Evolutionary conservation across 2,113 vertebrate genomes (phyloP).

Genomic region (Phrynosoma blainvillii): DNA sequence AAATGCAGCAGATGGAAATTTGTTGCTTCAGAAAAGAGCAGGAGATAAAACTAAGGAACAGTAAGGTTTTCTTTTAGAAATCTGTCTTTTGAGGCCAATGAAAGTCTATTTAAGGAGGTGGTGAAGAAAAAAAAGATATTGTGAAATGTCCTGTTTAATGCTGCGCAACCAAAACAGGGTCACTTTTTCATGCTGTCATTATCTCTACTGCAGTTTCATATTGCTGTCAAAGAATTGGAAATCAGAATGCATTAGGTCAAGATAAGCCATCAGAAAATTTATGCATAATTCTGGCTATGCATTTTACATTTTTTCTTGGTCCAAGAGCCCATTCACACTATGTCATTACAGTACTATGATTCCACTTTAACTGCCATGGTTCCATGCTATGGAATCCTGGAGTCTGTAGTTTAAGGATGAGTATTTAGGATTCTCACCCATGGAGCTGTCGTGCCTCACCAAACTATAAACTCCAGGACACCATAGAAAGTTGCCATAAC

Average conservation of each 20-base stretch:
- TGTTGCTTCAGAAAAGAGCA: slow-evolving; percentile 20
- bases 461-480: too few species aligned
- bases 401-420: too few species aligned
- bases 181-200: slow-evolving; percentile 2
- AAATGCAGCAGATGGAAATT: slow-evolving; percentile 22
- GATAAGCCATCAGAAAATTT: neutral
- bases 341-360: too few species aligned
- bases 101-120: slow-evolving; percentile 19
- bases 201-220: slow-evolving; percentile 39
- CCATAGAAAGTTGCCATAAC: too few species aligned
- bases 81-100: slow-evolving; percentile 22
- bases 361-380: too few species aligned
- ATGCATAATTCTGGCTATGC: slow-evolving; percentile 42
- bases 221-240: slow-evolving; percentile 4
- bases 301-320: slow-evolving; percentile 32
- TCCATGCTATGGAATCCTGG: too few species aligned
- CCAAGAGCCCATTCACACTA: too few species aligned
- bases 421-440: too few species aligned
- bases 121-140: neutral
- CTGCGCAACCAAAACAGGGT: neutral
- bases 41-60: slow-evolving; percentile 29
- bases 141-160: slow-evolving; percentile 29
- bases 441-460: too few species aligned
- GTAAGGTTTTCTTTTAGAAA: slow-evolving; percentile 17
- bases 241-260: neutral